A percentile compares a stretch with the other conserved stretches of the same genome.
These are phyloP conservation scores for Halichoeres trimaculatus DNA, from an alignment of 2,113 vertebrate species.

Conservation along the genomic window DNA sequence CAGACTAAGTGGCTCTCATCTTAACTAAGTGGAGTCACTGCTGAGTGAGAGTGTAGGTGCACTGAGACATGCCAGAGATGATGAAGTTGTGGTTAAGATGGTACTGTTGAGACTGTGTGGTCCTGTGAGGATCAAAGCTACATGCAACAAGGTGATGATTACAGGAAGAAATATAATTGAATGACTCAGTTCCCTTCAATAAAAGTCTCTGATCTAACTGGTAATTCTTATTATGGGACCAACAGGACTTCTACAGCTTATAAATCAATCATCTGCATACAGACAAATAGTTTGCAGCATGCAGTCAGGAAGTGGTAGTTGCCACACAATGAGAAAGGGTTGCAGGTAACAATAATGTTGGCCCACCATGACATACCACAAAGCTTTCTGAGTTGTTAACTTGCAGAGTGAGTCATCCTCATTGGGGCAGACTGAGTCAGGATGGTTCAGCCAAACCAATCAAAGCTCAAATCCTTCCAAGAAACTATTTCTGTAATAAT, in stretches of 20 bases:
- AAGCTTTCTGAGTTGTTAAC: conserved; percentile 12
- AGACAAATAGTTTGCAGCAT: conserved; percentile 34
- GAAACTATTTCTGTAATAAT: neutral
- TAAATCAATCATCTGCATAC: neutral
- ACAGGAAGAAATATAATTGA: neutral
- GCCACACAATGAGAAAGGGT: conserved; percentile 43
- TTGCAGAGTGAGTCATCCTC: conserved; percentile 4
- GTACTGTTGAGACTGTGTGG: neutral
- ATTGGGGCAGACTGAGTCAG: neutral
- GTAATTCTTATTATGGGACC: neutral
- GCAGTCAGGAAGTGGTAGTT: conserved; percentile 62
- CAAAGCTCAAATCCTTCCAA: neutral
- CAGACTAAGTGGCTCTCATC: neutral
- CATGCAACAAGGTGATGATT: neutral
- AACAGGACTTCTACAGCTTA: neutral
- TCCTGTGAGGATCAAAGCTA: neutral
- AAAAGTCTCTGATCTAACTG: neutral
- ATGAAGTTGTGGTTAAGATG: conserved; percentile 20
- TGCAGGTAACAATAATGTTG: conserved; percentile 26
- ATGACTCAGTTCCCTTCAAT: neutral
- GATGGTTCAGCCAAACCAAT: neutral
- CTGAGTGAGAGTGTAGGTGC: conserved; percentile 30
- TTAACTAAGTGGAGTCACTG: neutral
- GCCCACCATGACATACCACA: conserved; percentile 28
- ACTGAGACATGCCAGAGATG: conserved; percentile 9